Base-by-base conservation (phyloP, 1,140 invertebrate genomes). In the Akabosia matsudoensis region DNA sequence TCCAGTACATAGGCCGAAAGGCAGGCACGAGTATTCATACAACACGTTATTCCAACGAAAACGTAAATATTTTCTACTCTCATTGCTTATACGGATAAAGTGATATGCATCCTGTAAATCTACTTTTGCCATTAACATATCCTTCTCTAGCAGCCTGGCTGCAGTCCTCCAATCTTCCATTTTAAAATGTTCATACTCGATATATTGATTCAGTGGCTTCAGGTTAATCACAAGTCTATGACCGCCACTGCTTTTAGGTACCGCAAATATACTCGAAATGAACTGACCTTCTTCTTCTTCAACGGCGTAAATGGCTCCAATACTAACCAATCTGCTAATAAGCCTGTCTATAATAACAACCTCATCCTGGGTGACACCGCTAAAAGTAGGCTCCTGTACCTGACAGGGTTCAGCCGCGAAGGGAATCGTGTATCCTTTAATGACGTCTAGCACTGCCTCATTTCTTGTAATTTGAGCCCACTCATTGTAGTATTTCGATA, bases 81-180 rank as follows among this genome's bases (percentile, higher is more conserved):
- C 0, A 0, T 18, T 7, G 1, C n/a, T 3, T 13, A 79, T 30
- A 3, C 56, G 67, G n/a, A 79, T 74, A 3, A 75, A 26, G 34
- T 70, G 71, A 28, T 79, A 79, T 26, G 75, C 78, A 67, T 76
- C 33, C 33, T 77, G 74, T 18, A 77, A 45, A 30, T 79, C 74
- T 1, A 37, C 70, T 10, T 24, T 26, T 45, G 33, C 64, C 37
- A 26, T 70, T 1, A 24, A 75, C 37, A 7, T 37, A 22, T 13
- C 31, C 1, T n/a, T 67, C 10, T 26, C 22, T 10, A 75, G 2
- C 14, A 75, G 33, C 0, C 28, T 37, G 7, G n/a, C 37, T 7
- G 30, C 33, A 10, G 74, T 70, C 33, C 37, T 70, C 56, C 18
- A 45, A 31, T 70, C 64, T 51, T 75, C 74, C 64, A 75, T 70